Conservation (phyloP, 2,113 vertebrate genomes). For the Seriola aureovittata region DNA sequence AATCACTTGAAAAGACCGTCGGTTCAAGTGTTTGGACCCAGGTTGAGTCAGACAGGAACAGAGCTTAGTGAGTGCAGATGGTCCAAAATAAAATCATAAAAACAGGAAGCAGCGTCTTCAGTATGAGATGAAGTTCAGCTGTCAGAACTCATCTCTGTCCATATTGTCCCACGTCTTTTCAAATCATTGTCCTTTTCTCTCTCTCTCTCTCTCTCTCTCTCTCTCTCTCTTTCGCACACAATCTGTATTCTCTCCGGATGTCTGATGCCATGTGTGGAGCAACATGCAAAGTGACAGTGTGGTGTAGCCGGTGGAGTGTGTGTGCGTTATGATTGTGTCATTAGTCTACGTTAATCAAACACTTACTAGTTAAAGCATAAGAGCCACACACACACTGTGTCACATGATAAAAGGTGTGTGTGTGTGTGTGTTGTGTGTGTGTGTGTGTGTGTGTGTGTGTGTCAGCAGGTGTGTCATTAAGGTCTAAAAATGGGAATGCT, state of each 20-base stretch:
- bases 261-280: background rate
- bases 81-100: background rate
- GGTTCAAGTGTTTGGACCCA: no score
- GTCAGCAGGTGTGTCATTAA: slow-evolving; percentile 32
- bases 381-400: background rate
- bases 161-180: background rate
- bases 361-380: slow-evolving; percentile 22
- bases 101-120: background rate
- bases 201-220: background rate
- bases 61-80: background rate
- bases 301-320: background rate
- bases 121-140: background rate
- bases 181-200: background rate
- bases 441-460: slow-evolving; percentile 41
- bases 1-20: background rate
- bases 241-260: no score
- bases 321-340: background rate
- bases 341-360: slow-evolving; percentile 9
- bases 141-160: background rate
- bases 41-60: no score
- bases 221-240: background rate
- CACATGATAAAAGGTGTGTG: slow-evolving; percentile 3
- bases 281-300: background rate
- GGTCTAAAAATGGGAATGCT: slow-evolving; percentile 39
- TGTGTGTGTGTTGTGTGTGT: slow-evolving; percentile 15